Percentiles rank a stretch among this genome's conserved stretches.
Conservation (phyloP, 2,113 vertebrate species). For the Cynocephalus volans region DNA sequence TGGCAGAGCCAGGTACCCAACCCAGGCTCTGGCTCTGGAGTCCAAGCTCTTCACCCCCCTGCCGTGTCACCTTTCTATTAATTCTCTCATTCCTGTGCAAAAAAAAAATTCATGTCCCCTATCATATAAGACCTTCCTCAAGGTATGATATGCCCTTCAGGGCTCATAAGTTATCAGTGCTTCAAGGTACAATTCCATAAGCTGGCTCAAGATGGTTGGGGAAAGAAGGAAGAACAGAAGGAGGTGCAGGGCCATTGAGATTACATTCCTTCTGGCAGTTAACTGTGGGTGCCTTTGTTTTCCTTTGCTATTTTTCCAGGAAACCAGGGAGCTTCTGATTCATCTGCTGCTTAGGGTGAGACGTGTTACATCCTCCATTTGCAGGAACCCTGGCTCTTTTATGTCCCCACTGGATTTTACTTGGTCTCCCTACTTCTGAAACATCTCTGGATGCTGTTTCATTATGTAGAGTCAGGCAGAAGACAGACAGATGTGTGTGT, state of each 20-base stretch:
- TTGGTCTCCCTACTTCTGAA: conserved; percentile 85
- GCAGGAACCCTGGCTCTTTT: conserved; percentile 82
- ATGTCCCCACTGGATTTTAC: conserved; percentile 83
- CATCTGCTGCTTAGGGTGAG: conserved; percentile 77
- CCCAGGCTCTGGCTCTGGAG: background rate
- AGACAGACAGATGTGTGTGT: conserved; percentile 86
- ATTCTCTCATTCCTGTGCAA: background rate
- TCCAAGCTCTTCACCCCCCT: background rate
- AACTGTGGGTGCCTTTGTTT: conserved; percentile 42
- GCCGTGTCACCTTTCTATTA: background rate
- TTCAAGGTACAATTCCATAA: background rate
- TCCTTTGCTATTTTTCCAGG: conserved; percentile 67
- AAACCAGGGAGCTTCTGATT: conserved; percentile 76
- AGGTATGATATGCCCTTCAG: background rate
- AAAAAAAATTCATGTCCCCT: background rate
- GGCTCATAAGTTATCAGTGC: background rate
- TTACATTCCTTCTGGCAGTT: conserved; percentile 58
- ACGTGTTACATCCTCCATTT: conserved; percentile 74
- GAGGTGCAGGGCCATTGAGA: conserved; percentile 58
- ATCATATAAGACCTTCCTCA: background rate
- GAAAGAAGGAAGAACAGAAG: conserved; percentile 19
- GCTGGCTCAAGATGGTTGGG: background rate
- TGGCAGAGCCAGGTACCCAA: background rate
- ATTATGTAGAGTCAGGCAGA: conserved; percentile 88
- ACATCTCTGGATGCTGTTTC: conserved; percentile 87